Base-by-base conservation (phyloP, 2,888 invertebrate species). In the Drosophila nr. perissopoda region DNA sequence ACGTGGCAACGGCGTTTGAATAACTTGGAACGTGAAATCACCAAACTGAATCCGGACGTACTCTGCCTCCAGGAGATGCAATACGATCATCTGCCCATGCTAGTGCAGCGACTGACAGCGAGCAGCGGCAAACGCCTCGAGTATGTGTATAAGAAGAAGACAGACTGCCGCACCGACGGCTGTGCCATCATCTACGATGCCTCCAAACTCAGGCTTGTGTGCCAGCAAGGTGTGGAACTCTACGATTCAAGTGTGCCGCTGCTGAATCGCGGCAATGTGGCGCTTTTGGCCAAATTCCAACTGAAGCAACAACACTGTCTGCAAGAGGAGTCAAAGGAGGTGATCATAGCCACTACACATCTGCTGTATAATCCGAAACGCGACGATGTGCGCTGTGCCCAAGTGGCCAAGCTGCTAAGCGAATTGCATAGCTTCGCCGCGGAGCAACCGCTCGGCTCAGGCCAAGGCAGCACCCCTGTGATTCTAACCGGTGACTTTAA, bases 401-500 rank as follows among this genome's bases (percentile, higher is more conserved):
- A 99, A 93, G 94, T 96, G 45, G 96, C 97, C 87, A 92, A 97
- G 40, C 94, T 99, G 11, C 93, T 99, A 16, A 96, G 97, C 0
- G 97, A 98, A 93, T 94, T 99, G 6, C 97, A 98, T 80, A 94
- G 96, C 82, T 95, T 97, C 79, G 95, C 97, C 0, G 96, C 5
- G 7, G 63, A 92, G 0, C 21, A 31, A 36, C 92, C 80, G 6
- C 21, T n/a, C 13, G 25, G 18, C 6, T 16, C 10, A 1, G 10
- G n/a, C 0, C 27, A 27, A 91, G 92, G 92, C 2, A 66, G 66
- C 3, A 92, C 95, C 45, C 98, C 99, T 0, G 95, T 97, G 7
- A 95, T 99, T 70, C 81, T 99, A 71, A 96, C 97, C 6, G 99
- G 99, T 0, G 99, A 99, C 93, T 97, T 99, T 74, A 99, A 85